Evolutionary conservation across 2,888 invertebrate genomes (phyloP), one percentile per base, ranked within the genome.

Genomic region (Rhagonycha fulva): DNA sequence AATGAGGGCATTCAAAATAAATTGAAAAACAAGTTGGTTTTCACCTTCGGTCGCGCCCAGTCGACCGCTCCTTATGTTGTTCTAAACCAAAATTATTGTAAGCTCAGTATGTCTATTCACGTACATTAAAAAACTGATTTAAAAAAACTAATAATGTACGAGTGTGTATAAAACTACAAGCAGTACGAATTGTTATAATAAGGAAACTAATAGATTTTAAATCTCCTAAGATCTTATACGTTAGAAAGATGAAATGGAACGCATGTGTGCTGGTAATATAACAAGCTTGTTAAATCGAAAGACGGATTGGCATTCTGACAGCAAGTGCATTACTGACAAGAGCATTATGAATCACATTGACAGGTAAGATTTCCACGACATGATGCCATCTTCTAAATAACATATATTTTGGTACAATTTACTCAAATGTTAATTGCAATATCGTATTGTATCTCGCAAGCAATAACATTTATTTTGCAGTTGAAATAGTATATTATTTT

Each of bases 341-440:
- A 82, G 84, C 83, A 84, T 84, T 84, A 85, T 85, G 85, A 85
- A 85, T 85, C 85, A 85, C 83, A 84, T 81, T 84, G 85, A 84
- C 84, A 83, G 78, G 78, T 80, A 79, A 83, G 84, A 84, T 85
- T 85, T 84, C 81, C 79, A 79, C 82, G 81, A 81, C 83, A 81
- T 80, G 81, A 80, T 80, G 81, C 83, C 83, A 84, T 71, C 28
- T 68, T 75, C 26, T 30, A 66, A 68, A 72, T 68, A 68, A 74
- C n/a, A 70, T 68, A 47, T 47, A 47, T 47, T n/a, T n/a, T n/a
- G 47, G n/a, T n/a, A 47, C 47, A 47, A n/a, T 2, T n/a, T 12
- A 47, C 47, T 7, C 9, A 47, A n/a, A 47, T n/a, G 47, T n/a
- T 47, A 47, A 47, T 47, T n/a, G n/a, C n/a, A 47, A 47, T 47